Conservation (phyloP, 2,113 vertebrate species). For the Pteronura brasiliensis region DNA sequence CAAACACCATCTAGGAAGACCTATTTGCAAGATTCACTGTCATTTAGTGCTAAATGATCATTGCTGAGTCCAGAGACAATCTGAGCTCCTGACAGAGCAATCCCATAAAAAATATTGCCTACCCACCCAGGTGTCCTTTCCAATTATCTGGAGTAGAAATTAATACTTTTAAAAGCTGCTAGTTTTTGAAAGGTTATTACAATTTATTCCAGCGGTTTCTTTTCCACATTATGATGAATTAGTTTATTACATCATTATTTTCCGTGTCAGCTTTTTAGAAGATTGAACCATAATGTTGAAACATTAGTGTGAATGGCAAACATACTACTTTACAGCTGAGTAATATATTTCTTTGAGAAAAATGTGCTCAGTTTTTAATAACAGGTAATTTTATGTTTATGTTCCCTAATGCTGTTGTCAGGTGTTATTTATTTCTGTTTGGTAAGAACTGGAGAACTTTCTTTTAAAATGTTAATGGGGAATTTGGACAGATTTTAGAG, state of each 20-base stretch:
- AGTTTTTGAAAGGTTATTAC: slow-evolving; percentile 92
- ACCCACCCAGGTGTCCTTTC: slow-evolving; percentile 89
- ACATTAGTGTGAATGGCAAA: slow-evolving; percentile 84
- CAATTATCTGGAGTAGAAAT: slow-evolving; percentile 94
- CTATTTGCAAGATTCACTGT: slow-evolving; percentile 94
- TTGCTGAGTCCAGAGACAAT: slow-evolving; percentile 90
- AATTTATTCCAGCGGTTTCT: slow-evolving; percentile 88
- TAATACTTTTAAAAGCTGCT: slow-evolving; percentile 94
- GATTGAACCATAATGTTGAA: slow-evolving; percentile 85
- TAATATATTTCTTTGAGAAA: slow-evolving; percentile 81
- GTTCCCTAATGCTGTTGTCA: slow-evolving; percentile 79
- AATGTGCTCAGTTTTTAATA: slow-evolving; percentile 82
- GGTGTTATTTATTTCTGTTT: slow-evolving; percentile 78
- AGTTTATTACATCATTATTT: slow-evolving; percentile 87
- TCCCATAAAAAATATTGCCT: slow-evolving; percentile 91
- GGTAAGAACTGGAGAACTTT: slow-evolving; percentile 65
- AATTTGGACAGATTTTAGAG: slow-evolving; percentile 72
- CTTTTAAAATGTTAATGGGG: slow-evolving; percentile 72
- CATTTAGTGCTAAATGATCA: slow-evolving; percentile 88
- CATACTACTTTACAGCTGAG: slow-evolving; percentile 82
- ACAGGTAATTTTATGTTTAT: slow-evolving; percentile 85
- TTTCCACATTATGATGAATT: slow-evolving; percentile 87
- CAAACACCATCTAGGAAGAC: slow-evolving; percentile 88
- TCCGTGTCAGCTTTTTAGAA: slow-evolving; percentile 87
- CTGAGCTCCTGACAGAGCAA: slow-evolving; percentile 89